Evolutionary conservation across 2,113 vertebrate species (phyloP).

Genomic region (Chlamydotis undulata): DNA sequence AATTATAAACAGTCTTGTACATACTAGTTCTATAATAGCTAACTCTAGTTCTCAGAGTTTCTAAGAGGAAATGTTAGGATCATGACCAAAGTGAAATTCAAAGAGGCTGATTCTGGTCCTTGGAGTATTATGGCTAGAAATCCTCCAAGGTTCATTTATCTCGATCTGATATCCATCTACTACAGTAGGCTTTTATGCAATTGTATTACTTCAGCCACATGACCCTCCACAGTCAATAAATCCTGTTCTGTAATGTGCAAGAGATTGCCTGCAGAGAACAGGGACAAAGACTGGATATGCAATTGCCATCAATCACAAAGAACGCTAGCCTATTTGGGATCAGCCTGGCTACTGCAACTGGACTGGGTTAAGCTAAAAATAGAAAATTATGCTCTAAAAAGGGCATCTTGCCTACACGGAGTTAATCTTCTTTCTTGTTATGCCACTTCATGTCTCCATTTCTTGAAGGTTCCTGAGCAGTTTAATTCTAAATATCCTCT

Average conservation of each 20-base stretch:
- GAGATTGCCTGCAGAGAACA: not conserved
- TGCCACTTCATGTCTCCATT: not conserved
- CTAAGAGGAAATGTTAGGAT: not conserved
- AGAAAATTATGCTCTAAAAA: not conserved
- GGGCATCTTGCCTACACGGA: not conserved
- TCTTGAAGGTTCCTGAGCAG: not conserved
- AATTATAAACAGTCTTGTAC: not conserved
- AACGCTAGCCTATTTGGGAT: not conserved
- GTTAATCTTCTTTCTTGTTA: not conserved
- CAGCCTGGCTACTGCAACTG: not conserved
- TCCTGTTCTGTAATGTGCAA: not conserved
- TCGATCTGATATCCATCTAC: not conserved
- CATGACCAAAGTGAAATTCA: not conserved
- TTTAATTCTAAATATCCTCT: not conserved
- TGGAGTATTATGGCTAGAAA: not conserved
- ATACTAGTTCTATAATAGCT: not conserved
- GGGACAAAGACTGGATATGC: not conserved
- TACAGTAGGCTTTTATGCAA: not conserved
- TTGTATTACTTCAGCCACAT: not conserved
- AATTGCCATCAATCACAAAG: slow-evolving; percentile 9
- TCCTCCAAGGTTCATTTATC: not conserved
- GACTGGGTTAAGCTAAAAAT: not conserved
- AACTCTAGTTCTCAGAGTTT: not conserved
- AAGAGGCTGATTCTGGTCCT: not conserved
- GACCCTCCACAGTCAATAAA: slow-evolving; percentile 10